Evolutionary conservation across 2,888 invertebrate genomes (phyloP), one percentile per base, ranked within the genome.

Genomic region (Steinernema carpocapsae): DNA sequence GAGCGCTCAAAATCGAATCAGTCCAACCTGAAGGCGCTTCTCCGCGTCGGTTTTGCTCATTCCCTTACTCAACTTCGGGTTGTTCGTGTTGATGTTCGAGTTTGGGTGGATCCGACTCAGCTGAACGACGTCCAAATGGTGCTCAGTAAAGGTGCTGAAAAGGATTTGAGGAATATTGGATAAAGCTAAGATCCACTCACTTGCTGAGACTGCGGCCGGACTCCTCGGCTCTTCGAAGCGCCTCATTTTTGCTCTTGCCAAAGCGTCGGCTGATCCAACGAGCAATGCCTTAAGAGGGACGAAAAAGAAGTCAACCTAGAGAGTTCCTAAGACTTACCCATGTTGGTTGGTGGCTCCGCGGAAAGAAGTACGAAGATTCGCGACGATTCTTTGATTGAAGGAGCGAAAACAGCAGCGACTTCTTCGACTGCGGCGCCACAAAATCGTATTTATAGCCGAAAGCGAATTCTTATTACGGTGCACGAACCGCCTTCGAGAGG

Each of bases 141-240:
- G 64, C 37, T 64, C 64, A 6, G 64, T 64, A 32, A 64, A 64
- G 64, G 32, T 32, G 26, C 64, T 64, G 17, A 32, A 64, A 64
- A 10, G 37, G 29, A n/a, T 1, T 29, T 26, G 1, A 1, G 19
- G 7, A 29, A 48, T 48, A 7, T n/a, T 14, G 26, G 32, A 7
- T 12, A 17, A 1, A 22, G 10, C 4, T 17, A 6, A 12, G 14
- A 1, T 22, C 32, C 7, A 64, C 64, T 64, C 32, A 64, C 64
- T 64, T 64, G 64, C 64, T 64, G 64, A 64, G 64, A 32, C 64
- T 64, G 64, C 64, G 64, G 19, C 64, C 29, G 17, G 64, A 64
- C 32, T 64, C 64, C 32, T 64, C 64, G 64, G 29, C 2, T 32
- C 32, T 29, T 29, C 64, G 64, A 17, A 64, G 37, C 64, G 64